phyloP scores from a whole-genome alignment of 2,888 invertebrate species.

The Monochamus alternatus region DNA sequence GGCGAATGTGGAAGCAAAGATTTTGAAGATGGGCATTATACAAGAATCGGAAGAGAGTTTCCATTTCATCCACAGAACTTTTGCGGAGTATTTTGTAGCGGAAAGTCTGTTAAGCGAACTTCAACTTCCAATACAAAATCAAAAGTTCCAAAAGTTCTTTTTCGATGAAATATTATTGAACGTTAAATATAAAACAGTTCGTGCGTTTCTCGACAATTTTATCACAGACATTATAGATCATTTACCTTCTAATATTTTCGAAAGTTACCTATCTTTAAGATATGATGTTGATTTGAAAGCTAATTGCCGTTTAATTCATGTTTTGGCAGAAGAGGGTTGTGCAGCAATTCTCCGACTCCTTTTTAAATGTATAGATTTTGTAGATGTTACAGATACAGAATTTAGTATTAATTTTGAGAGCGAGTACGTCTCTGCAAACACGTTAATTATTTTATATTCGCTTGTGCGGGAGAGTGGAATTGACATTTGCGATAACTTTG shows the following conservation, averaged over 20 bases:
- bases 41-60: not conserved
- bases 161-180: slow-evolving; percentile 10
- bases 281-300: not conserved
- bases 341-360: not conserved
- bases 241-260: not conserved
- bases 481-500: not conserved
- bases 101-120: not conserved
- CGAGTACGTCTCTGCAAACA: not conserved
- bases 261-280: not conserved
- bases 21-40: not conserved
- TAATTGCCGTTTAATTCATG: not conserved
- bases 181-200: not conserved
- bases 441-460: not conserved
- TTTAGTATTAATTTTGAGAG: no score
- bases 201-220: not conserved
- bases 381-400: not conserved
- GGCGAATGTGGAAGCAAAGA: no score
- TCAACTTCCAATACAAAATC: not conserved
- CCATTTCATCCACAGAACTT: slow-evolving; percentile 14
- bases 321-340: not conserved
- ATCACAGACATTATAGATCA: not conserved
- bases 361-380: not conserved
- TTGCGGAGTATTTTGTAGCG: slow-evolving; percentile 22
- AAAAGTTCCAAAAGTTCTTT: not conserved
- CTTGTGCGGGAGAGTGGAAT: not conserved